These are phyloP conservation scores for Cyprinodon brontotheroides DNA, from an alignment of 2,113 vertebrate genomes.

Conservation along the genomic window DNA sequence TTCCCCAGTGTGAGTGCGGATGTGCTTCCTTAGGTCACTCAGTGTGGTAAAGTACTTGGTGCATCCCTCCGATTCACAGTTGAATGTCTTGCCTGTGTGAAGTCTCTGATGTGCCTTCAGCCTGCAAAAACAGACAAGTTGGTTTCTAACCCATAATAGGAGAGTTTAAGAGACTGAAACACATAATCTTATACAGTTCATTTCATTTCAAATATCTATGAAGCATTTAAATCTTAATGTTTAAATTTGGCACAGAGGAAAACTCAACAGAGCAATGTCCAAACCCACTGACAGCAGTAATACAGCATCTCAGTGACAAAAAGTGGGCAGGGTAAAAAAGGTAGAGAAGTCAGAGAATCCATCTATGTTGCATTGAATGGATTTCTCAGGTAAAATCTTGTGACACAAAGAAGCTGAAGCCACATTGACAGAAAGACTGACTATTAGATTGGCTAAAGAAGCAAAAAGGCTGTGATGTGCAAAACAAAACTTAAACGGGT, in stretches of 20 bases:
- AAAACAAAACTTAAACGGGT: slow-evolving; percentile 2
- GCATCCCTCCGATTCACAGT: slow-evolving; percentile 99
- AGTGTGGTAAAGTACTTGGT: slow-evolving; percentile 99
- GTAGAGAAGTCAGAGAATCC: slow-evolving; percentile 3
- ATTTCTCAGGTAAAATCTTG: slow-evolving; percentile 3
- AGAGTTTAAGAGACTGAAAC: slow-evolving; percentile 7
- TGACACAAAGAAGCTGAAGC: slow-evolving; percentile 4
- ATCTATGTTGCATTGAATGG: neutral
- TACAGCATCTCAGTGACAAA: neutral
- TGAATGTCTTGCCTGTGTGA: slow-evolving; percentile 99
- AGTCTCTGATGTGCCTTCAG: slow-evolving; percentile 99
- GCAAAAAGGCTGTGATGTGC: slow-evolving; percentile 1
- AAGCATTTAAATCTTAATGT: neutral
- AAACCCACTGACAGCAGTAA: neutral
- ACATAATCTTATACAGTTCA: neutral
- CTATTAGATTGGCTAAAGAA: slow-evolving; percentile 26
- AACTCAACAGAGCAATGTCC: neutral
- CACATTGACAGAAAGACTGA: slow-evolving; percentile 16
- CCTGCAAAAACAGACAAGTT: slow-evolving; percentile 75
- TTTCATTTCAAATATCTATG: neutral
- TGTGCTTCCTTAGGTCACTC: slow-evolving; percentile 99
- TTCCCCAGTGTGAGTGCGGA: slow-evolving; percentile 98
- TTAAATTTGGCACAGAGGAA: neutral
- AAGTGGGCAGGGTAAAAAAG: neutral
- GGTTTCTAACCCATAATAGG: slow-evolving; percentile 25